Evolutionary conservation across 2,888 invertebrate genomes (phyloP).

Genomic region (Philopedon plagiatum): DNA sequence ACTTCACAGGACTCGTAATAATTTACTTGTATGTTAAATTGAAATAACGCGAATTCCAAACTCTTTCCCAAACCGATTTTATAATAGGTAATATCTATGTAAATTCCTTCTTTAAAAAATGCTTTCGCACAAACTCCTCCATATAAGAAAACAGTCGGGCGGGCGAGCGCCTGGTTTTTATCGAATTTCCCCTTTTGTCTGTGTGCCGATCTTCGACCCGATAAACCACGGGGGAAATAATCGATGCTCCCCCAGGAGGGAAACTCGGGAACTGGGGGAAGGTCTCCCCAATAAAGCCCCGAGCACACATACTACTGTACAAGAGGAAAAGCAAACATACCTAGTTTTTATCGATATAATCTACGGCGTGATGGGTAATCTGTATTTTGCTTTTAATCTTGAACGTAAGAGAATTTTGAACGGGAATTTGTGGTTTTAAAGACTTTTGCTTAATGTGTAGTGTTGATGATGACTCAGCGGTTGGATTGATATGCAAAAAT

Average conservation of each 20-base stretch:
- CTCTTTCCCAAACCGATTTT: not conserved
- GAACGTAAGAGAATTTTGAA: too few species aligned
- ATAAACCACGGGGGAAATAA: conserved; percentile 22
- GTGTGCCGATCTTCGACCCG: conserved; percentile 20
- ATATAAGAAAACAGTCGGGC: not conserved
- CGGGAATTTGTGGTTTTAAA: too few species aligned
- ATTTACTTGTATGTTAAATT: too few species aligned
- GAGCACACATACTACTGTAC: not conserved
- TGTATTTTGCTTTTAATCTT: too few species aligned
- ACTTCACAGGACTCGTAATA: too few species aligned
- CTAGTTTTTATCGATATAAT: not conserved
- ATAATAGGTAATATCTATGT: conserved; percentile 7
- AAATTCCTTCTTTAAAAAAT: not conserved
- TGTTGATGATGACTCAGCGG: too few species aligned
- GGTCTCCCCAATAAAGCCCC: not conserved
- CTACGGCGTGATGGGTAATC: too few species aligned
- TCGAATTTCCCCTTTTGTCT: conserved; percentile 16
- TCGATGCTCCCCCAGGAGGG: conserved; percentile 19
- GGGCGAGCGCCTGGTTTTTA: conserved; percentile 6
- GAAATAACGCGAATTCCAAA: not conserved
- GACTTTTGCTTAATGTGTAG: too few species aligned
- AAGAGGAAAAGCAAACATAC: not conserved
- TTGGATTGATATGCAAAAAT: too few species aligned
- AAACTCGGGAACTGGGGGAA: conserved; percentile 8
- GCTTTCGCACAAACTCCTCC: not conserved